Evolutionary conservation across 2,113 vertebrate species (phyloP).

Genomic region (Hepsetus odoe): DNA sequence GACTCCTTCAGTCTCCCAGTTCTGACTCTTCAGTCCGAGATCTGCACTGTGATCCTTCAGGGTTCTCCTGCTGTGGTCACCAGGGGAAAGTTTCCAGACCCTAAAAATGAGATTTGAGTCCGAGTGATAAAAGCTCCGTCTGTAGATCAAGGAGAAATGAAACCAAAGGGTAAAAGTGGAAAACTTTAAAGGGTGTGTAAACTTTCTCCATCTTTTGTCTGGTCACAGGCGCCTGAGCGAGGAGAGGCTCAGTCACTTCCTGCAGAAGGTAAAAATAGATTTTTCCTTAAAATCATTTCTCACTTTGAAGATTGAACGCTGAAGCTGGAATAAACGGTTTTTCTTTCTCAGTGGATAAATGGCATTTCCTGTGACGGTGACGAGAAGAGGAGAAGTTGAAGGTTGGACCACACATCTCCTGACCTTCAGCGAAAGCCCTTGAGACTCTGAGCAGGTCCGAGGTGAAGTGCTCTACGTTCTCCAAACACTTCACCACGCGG

Average conservation of each 20-base stretch:
- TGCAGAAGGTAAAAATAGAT: constrained; percentile 75
- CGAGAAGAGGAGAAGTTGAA: constrained; percentile 31
- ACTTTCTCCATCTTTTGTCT: constrained; percentile 3
- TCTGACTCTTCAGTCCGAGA: too few species aligned
- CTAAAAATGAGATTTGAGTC: too few species aligned
- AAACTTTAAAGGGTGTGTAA: too few species aligned
- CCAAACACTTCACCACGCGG: neutral
- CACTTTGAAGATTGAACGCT: too few species aligned
- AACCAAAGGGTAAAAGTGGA: too few species aligned
- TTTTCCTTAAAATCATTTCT: neutral
- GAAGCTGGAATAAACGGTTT: too few species aligned
- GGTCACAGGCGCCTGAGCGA: constrained; percentile 72
- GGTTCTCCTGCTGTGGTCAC: too few species aligned
- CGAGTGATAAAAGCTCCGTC: too few species aligned
- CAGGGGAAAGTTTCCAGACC: too few species aligned
- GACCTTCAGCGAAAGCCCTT: neutral
- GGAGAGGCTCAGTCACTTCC: constrained; percentile 62
- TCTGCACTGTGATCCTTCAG: too few species aligned
- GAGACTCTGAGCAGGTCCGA: neutral
- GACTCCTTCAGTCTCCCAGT: too few species aligned
- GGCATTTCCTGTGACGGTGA: constrained; percentile 72
- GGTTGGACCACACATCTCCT: neutral
- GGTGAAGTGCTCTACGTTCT: constrained; percentile 28
- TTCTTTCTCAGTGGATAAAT: constrained; percentile 73
- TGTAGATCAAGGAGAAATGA: too few species aligned